Base-by-base conservation (phyloP, 2,113 vertebrate genomes). In the Sinocyclocheilus anshuiensis region DNA sequence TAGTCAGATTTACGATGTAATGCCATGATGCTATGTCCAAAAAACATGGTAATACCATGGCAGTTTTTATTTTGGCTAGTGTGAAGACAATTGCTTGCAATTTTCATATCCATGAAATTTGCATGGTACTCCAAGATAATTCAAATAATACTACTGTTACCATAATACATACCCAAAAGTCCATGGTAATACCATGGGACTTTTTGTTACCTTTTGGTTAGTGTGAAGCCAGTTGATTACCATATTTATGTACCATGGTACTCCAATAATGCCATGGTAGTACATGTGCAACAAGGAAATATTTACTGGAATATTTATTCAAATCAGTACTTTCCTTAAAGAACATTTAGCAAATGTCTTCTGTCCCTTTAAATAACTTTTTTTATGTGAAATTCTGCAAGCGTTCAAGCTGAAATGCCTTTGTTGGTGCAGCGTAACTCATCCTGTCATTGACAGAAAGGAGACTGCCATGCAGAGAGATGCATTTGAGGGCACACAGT, bases 401-500 rank as follows among this genome's bases (percentile, higher is more conserved):
- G 74, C 59, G 55, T 18, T 55, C 13, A 57, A 48, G 50, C 42
- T 79, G 36, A 22, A 18, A 50, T 72, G 29, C 59, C 59, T 50
- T 83, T 76, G 39, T 71, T 20, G 22, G 36, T 59, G n/a, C 24
- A 77, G 6, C 42, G n/a, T 72, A 78, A 78, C 48, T 50, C 36
- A 48, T 20, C 18, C 50, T 59, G 48, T 72, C 75, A 83, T 53
- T 84, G 50, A 61, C 76, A 79, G 42, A 61, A 59, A 84, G 29
- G 36, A 74, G 50, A 71, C 81, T 1, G 24, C 26, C 75, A 26
- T 50, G 18, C 26, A 86, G n/a, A 33, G 57, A 36, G 65, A 29
- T 45, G 48, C 63, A 72, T 87, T 76, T 63, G 63, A 77, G 63
- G 65, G 61, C 53, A 74, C 57, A 67, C 72, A 83, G 42, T 42